Evolutionary conservation across 2,888 invertebrate species (phyloP), one percentile per base, ranked within the genome.

Genomic region (Tolmerus cingulatus): DNA sequence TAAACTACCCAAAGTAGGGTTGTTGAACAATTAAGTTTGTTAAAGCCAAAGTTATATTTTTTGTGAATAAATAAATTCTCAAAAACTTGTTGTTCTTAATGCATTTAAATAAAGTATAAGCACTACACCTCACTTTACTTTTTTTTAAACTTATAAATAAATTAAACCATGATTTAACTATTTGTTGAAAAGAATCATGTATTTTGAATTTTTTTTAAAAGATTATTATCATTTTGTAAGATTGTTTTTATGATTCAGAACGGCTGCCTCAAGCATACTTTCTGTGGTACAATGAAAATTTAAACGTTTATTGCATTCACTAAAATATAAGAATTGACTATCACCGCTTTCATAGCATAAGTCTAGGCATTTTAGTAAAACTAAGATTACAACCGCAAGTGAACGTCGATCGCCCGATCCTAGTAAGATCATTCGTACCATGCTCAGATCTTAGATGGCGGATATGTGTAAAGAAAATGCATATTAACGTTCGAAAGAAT

Each of bases 41-140:
- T 16, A 78, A 78, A 78, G 43, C 78, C 78, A 78, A 78, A 78
- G 78, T 43, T 78, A 43, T 78, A 43, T 55, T 55, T 55, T 55
- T 66, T 66, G 23, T 66, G 66, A 66, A 66, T 66, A 66, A 66
- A 66, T 66, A 3, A 9, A 66, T 23, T 66, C 23, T 23, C 4
- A 23, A 66, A 66, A 66, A 66, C 4, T 27, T 19, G 23, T 23
- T 19, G 3, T 66, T 66, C 8, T 66, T 1, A 46, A 46, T 46
- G 14, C 4, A 16, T 4, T 40, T 16, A 16, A 4, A 14, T 46
- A 46, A 4, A 46, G 43, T 2, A 43, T 43, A 43, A 43, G 43
- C 4, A 43, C 43, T 43, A 3, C 12, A 2, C 8, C 30, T 30
- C 1, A 40, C 2, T 40, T 40, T 40, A 40, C 40, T 40, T 12